Conservation (phyloP, 2,113 vertebrate species). For the Oryzias curvinotus region DNA sequence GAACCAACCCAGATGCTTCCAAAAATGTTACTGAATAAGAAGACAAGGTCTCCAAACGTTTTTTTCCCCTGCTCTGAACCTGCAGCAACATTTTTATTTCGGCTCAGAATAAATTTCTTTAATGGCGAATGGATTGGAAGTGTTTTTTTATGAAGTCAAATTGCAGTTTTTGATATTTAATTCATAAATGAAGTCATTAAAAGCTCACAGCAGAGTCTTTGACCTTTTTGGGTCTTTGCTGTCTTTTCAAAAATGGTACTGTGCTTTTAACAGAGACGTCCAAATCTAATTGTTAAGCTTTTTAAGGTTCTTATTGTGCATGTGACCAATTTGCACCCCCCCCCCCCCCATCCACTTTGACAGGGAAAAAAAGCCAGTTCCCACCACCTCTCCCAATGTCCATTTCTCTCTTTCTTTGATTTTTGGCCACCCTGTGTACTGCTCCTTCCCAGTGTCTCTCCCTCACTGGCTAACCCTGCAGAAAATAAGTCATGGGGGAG, state of each 20-base stretch:
- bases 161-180: too few species aligned
- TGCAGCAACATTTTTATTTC: too few species aligned
- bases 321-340: not conserved
- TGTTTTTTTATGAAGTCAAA: too few species aligned
- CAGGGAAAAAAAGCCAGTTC: not conserved
- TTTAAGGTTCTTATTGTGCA: too few species aligned
- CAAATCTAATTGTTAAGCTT: too few species aligned
- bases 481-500: conserved; percentile 88
- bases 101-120: too few species aligned
- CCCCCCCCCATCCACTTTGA: not conserved
- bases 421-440: conserved; percentile 8
- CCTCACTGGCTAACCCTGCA: conserved; percentile 46
- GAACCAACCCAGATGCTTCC: too few species aligned
- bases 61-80: too few species aligned
- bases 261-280: not conserved
- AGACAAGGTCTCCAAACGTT: too few species aligned
- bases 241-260: not conserved
- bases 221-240: not conserved
- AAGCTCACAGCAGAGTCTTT: not conserved
- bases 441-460: conserved; percentile 17
- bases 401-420: not conserved
- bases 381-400: not conserved
- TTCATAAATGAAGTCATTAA: not conserved
- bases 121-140: too few species aligned
- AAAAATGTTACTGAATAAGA: too few species aligned